phyloP scores from a whole-genome alignment of 2,888 invertebrate genomes.

The Megaustenia siamemsis region DNA sequence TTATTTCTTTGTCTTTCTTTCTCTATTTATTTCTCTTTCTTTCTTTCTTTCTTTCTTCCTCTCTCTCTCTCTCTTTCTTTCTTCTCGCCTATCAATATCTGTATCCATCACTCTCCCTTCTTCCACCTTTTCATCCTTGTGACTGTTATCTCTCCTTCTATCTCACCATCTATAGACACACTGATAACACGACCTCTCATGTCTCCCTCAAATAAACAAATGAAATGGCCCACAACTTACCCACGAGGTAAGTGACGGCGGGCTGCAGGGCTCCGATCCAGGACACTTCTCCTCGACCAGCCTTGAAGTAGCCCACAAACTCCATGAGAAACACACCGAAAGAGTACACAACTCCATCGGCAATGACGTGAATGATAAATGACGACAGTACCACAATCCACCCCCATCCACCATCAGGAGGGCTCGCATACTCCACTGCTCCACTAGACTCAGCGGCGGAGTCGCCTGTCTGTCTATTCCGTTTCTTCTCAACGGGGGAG shows the following conservation, averaged over 20 bases:
- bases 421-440: slow-evolving; percentile 47
- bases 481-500: slow-evolving; percentile 27
- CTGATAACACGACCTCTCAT: no score
- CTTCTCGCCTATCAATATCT: no score
- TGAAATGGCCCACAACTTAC: slow-evolving; percentile 85
- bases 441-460: neutral
- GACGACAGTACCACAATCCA: slow-evolving; percentile 96
- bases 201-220: no score
- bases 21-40: no score
- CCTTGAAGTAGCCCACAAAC: slow-evolving; percentile 90
- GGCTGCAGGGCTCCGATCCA: slow-evolving; percentile 96
- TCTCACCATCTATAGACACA: no score
- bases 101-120: no score
- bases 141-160: no score
- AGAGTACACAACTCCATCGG: slow-evolving; percentile 98
- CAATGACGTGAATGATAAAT: slow-evolving; percentile 94
- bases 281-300: slow-evolving; percentile 91
- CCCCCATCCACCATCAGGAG: slow-evolving; percentile 93
- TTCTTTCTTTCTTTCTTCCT: no score
- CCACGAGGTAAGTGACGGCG: slow-evolving; percentile 95
- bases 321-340: slow-evolving; percentile 96
- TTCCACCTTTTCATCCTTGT: no score
- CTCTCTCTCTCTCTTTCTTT: no score
- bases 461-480: neutral
- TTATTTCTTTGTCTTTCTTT: no score